Conservation (phyloP, 1,140 invertebrate species). For the Drosophila tsacasi region DNA sequence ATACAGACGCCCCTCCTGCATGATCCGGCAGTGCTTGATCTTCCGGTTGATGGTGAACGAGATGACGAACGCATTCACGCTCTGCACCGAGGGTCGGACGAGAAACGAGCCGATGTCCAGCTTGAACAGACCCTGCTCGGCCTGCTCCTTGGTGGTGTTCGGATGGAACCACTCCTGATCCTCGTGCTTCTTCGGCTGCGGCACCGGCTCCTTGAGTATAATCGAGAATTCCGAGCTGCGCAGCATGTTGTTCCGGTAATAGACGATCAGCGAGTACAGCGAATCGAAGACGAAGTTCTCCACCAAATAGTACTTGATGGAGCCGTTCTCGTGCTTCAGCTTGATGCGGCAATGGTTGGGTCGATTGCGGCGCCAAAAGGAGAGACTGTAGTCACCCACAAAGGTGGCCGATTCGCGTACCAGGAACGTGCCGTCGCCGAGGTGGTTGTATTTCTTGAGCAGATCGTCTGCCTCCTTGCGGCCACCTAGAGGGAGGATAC, state of each 20-base stretch:
- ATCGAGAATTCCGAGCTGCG: slow-evolving; percentile 96
- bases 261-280: slow-evolving; percentile 95
- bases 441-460: slow-evolving; percentile 91
- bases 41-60: slow-evolving; percentile 97
- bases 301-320: slow-evolving; percentile 96
- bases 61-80: slow-evolving; percentile 94
- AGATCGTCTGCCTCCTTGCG: slow-evolving; percentile 89
- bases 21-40: slow-evolving; percentile 98
- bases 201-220: slow-evolving; percentile 95
- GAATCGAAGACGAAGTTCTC: slow-evolving; percentile 96
- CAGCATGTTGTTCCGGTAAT: slow-evolving; percentile 94
- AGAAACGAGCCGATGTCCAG: slow-evolving; percentile 96
- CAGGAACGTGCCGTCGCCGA: slow-evolving; percentile 98
- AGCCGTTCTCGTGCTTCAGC: slow-evolving; percentile 94
- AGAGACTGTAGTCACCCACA: slow-evolving; percentile 97
- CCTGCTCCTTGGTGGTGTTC: slow-evolving; percentile 91
- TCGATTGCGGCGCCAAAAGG: slow-evolving; percentile 95
- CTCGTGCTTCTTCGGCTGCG: slow-evolving; percentile 97
- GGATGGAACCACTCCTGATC: slow-evolving; percentile 97
- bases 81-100: slow-evolving; percentile 94
- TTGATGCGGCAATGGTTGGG: slow-evolving; percentile 97
- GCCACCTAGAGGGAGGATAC: slow-evolving; percentile 85
- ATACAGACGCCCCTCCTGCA: slow-evolving; percentile 95
- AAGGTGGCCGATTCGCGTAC: slow-evolving; percentile 98
- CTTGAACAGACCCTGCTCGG: slow-evolving; percentile 94